Conservation (phyloP, 2,797 vertebrate species). For the Vespertilio murinus region DNA sequence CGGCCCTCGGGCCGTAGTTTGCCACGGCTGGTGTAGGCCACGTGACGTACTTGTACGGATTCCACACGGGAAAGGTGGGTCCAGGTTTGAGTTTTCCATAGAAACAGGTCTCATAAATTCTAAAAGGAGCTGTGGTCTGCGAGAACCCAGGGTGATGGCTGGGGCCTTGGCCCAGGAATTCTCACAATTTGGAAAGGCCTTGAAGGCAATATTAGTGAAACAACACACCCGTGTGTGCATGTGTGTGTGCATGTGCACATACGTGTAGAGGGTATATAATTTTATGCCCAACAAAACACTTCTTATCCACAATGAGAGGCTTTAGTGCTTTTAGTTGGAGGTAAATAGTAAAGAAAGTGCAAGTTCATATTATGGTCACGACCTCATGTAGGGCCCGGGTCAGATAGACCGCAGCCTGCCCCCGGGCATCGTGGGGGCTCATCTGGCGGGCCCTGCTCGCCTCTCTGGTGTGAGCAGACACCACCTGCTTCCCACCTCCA, state of each 20-base stretch:
- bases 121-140: not conserved
- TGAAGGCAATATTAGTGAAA: not conserved
- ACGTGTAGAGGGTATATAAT: not conserved
- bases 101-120: not conserved
- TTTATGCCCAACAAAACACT: constrained; percentile 5
- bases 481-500: not conserved
- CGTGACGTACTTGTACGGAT: not conserved
- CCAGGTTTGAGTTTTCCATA: not conserved
- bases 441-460: not conserved
- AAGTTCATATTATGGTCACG: not conserved
- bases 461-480: not conserved
- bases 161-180: not conserved
- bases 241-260: not conserved
- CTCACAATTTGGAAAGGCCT: not conserved
- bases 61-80: not conserved
- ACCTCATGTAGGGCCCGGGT: not conserved
- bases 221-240: not conserved
- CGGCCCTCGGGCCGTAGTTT: too few relatives aligned
- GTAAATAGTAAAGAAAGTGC: not conserved
- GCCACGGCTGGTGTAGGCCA: not conserved
- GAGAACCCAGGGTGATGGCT: not conserved
- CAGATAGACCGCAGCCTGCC: not conserved
- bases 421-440: not conserved
- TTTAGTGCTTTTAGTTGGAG: constrained; percentile 20
- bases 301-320: not conserved